Conservation (phyloP, 2,888 invertebrate genomes). For the Eilema griseolum region DNA sequence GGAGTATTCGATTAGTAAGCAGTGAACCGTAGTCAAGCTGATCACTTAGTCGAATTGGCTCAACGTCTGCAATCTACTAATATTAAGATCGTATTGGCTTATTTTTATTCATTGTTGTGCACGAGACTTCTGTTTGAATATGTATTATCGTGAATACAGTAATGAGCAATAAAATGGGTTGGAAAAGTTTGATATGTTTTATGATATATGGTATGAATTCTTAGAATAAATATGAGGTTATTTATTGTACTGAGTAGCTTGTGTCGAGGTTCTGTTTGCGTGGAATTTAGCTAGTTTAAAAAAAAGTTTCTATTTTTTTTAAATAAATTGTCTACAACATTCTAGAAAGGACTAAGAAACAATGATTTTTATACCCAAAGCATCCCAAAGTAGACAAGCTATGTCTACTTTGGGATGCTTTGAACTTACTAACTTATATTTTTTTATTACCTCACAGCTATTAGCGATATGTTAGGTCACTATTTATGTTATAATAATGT, state of each 20-base stretch:
- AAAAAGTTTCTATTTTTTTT: background rate
- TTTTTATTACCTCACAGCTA: too few species aligned
- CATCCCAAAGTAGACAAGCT: too few species aligned
- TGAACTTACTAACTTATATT: too few species aligned
- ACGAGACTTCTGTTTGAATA: conserved; percentile 28
- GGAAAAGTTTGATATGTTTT: background rate
- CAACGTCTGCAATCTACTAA: conserved; percentile 13
- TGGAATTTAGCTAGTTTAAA: too few species aligned
- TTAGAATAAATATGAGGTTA: background rate
- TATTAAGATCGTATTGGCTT: conserved; percentile 27
- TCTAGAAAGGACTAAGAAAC: too few species aligned
- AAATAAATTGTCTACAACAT: too few species aligned
- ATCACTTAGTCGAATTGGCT: conserved; percentile 45
- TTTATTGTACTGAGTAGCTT: too few species aligned
- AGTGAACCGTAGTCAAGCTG: conserved; percentile 43
- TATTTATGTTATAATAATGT: too few species aligned
- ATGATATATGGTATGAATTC: background rate
- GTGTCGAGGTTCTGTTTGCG: too few species aligned
- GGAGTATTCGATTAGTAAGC: conserved; percentile 47
- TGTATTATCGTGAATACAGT: conserved; percentile 21
- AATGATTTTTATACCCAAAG: too few species aligned
- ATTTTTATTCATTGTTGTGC: conserved; percentile 35
- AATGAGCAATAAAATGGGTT: background rate
- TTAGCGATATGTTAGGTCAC: too few species aligned
- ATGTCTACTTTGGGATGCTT: too few species aligned